phyloP scores from a whole-genome alignment of 1,140 invertebrate genomes.

The Coenobita brevimanus region DNA sequence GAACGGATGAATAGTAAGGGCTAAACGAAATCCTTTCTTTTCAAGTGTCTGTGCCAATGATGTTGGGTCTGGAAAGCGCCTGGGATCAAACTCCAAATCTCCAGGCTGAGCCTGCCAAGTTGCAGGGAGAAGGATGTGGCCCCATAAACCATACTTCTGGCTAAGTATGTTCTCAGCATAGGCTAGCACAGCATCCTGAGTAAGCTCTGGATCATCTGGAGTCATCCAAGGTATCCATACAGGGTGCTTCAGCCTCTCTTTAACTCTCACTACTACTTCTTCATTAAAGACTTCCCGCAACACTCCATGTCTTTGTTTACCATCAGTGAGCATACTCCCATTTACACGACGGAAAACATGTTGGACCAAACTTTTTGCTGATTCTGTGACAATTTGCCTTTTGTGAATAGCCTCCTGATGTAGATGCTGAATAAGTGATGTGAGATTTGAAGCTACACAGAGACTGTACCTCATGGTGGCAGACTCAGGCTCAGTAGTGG shows the following conservation, averaged over 20 bases:
- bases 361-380: not conserved
- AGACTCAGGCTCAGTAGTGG: not conserved
- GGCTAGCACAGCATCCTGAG: constrained; percentile 37
- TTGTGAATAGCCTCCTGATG: constrained; percentile 26
- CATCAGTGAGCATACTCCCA: not conserved
- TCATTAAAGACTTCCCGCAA: constrained; percentile 24
- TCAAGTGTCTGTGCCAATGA: not conserved
- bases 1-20: constrained; percentile 51
- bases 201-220: constrained; percentile 27
- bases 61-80: constrained; percentile 53
- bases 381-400: constrained; percentile 19
- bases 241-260: constrained; percentile 46
- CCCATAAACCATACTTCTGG: constrained; percentile 23
- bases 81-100: constrained; percentile 47
- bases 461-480: constrained; percentile 44
- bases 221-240: constrained; percentile 55
- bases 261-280: constrained; percentile 32
- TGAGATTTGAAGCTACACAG: constrained; percentile 47
- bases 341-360: not conserved
- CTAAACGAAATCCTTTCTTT: constrained; percentile 46
- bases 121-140: constrained; percentile 54
- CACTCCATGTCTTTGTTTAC: not conserved
- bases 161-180: constrained; percentile 53
- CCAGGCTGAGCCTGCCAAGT: constrained; percentile 53
- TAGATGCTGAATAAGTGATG: constrained; percentile 18